Base-by-base conservation (phyloP, 2,113 vertebrate species). In the Ageneiosus marmoratus region DNA sequence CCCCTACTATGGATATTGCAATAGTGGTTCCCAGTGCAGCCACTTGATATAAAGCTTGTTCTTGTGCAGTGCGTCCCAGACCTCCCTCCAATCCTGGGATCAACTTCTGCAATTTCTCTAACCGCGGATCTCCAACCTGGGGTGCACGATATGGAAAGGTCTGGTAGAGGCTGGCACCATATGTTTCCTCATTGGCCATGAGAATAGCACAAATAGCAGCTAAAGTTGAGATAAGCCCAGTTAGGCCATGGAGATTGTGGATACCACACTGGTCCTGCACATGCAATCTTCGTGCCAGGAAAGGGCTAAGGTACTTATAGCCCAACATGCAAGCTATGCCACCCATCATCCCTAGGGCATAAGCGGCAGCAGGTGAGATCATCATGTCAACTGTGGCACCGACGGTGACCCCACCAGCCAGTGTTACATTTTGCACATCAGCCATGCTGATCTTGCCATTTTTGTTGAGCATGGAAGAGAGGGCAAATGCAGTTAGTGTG, bases 211-310 rank as follows among this genome's bases (percentile, higher is more conserved):
- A 87, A 3, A 92, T 88, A 0, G 95, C 95, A 10, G 95, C 95
- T 0, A 86, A 0, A 0, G 91, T 92, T 0, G 95, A 95, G 5
- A 96, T 93, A 24, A 96, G 91, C 77, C 95, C 94, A 0, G 95
- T 95, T 41, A 96, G 87, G 13, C 95, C 96, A 0, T 96, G 96
- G 20, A 96, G 89, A 87, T 96, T 97, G 81, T 96, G 95, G 87
- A 96, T 96, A 63, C 95, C 95, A 0, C 96, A 95, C 81, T 95
- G 95, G 88, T 96, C 96, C 67, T 92, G 94, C 27, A 96, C 88
- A 0, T 41, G 22, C 7, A 94, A 79, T 46, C 62, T 93, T 12
- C 11, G 89, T 0, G 85, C 88, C 86, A 96, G 81, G 70, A 96
- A 87, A 0, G 96, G 95, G 29, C 89, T 95, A 84, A 95, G 84